These are phyloP conservation scores for Thereuonema tuberculata DNA, from an alignment of 1,140 invertebrate species.

Conservation along the genomic window DNA sequence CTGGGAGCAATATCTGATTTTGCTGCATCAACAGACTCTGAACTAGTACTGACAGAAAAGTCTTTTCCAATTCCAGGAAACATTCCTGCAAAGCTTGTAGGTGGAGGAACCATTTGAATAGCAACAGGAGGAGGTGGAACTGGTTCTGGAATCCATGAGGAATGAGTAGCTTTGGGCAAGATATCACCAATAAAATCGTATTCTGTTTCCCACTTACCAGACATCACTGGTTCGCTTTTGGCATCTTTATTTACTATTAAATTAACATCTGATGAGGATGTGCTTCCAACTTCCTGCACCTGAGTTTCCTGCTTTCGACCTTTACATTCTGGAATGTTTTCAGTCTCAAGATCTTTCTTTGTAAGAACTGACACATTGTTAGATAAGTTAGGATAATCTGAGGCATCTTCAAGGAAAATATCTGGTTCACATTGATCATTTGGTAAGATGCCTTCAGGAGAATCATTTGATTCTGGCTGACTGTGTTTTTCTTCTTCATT, in stretches of 20 bases:
- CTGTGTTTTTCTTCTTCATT: too few relatives aligned
- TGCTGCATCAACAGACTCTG: not conserved
- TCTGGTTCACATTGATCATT: too few relatives aligned
- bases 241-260: not conserved
- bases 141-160: conserved; percentile 2
- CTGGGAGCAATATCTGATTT: not conserved
- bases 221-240: not conserved
- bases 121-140: not conserved
- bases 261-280: not conserved
- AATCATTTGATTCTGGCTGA: too few relatives aligned
- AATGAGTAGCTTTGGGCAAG: not conserved
- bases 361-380: too few relatives aligned
- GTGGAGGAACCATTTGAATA: not conserved
- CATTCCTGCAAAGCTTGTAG: not conserved
- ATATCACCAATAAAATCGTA: conserved; percentile 1
- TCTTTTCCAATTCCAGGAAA: not conserved
- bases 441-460: too few relatives aligned
- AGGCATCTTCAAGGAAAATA: too few relatives aligned
- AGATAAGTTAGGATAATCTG: too few relatives aligned
- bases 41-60: not conserved
- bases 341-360: too few relatives aligned
- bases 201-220: not conserved
- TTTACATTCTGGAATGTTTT: too few relatives aligned
- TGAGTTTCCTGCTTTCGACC: too few relatives aligned
- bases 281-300: conserved; percentile 6